Evolutionary conservation across 2,113 vertebrate species (phyloP), one percentile per base, ranked within the genome.

Genomic region (Ochotona princeps): DNA sequence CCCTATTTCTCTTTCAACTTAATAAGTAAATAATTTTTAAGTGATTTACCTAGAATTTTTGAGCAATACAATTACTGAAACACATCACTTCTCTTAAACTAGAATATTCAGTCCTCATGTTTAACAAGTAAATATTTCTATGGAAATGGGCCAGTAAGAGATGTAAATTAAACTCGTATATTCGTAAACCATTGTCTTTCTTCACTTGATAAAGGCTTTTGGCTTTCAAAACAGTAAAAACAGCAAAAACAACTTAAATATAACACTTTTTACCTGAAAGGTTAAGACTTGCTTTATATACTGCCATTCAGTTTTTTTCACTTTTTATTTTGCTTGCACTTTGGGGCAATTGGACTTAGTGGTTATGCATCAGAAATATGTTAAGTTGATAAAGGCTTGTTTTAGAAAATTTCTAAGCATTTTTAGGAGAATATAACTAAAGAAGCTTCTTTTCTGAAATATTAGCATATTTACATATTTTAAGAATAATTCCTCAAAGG

Each of bases 401-500:
- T 89, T 67, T 23, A 74, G 25, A 88, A 78, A 23, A 49, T 38
- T 80, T 78, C 32, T 4, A 63, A 63, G 38, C 28, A 81, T 57
- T 66, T 90, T 83, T 47, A 83, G 79, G 7, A 73, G n/a, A 67
- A 84, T 92, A 83, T 65, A 38, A 51, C 32, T 63, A 65, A 72
- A 65, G n/a, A 11, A 88, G 30, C 2, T 63, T 13, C 6, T 84
- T 3, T 92, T 87, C 49, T 91, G 47, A 82, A 17, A 72, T 84
- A 66, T 54, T 44, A 73, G 15, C 54, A 87, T 83, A 44, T 65
- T 49, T 67, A 13, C 75, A 47, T 76, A 93, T 81, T 83, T 94
- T 32, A 66, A 74, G 17, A 83, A 49, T 25, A 35, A 13, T 69
- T 70, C 21, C 87, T 90, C 66, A 67, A 69, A 70, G 17, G 21